Base-by-base conservation (phyloP, 2,797 vertebrate genomes). In the Cygnus olor region DNA sequence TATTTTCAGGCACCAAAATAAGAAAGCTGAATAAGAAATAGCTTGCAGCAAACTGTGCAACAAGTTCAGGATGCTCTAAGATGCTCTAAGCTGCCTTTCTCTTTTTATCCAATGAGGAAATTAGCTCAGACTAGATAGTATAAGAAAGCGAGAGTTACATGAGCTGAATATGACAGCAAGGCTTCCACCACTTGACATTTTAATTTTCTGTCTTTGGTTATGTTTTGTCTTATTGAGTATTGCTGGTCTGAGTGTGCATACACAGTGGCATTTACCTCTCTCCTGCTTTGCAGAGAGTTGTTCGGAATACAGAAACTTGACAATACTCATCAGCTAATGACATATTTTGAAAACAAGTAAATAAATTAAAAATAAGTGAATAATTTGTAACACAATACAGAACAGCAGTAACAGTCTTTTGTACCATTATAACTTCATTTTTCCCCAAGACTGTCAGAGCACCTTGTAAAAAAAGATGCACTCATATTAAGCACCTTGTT, bases 181-280 rank as follows among this genome's bases (percentile, higher is more conserved):
- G 13, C 60, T 82, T 92, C 42, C n/a, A 90, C 27, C 40, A n/a
- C 61, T 38, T 80, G 57, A 65, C 24, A 30, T 73, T 70, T 82
- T 73, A 49, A 71, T 85, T 77, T 88, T 88, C 58, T 91, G 21
- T 53, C 85, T 90, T 94, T 61, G 54, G 44, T 71, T 89, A 69
- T 8, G 0, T 78, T 84, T 88, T 81, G 27, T 69, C 44, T 7
- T 45, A 77, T 7, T 2, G 6, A 80, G 40, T 28, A 79, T 34
- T 71, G 36, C 18, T 91, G 40, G 64, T 49, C 68, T 54, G 2
- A 69, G 44, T 14, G 64, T 10, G 45, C 72, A 42, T 42, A 57
- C 11, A 71, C 24, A 72, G 19, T 54, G 40, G n/a, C 34, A 15
- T 80, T 92, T 36, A 54, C 65, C 42, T 71, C 61, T 76, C 40